Conservation (phyloP, 2,888 invertebrate species). For the Chelonus formosanus region DNA sequence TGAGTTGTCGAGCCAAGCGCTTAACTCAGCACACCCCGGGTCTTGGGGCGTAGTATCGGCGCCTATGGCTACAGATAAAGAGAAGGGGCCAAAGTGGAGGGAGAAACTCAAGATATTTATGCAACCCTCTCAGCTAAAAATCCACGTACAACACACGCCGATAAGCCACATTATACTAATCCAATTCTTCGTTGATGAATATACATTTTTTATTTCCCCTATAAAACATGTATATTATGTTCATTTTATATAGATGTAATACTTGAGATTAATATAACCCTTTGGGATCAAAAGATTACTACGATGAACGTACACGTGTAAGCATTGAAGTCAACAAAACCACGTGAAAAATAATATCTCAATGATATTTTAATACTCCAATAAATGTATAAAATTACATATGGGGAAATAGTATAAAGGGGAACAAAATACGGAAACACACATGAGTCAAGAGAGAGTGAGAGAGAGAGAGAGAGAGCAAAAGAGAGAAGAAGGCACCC, state of each 20-base stretch:
- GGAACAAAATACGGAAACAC: constrained; percentile 38
- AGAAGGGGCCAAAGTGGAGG: constrained; percentile 27
- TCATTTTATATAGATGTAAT: no score
- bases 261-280: constrained; percentile 7
- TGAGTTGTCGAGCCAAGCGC: constrained; percentile 33
- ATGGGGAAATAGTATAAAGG: constrained; percentile 8
- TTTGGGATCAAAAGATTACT: background rate
- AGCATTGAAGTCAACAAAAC: background rate
- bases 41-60: constrained; percentile 29
- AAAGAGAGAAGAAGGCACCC: constrained; percentile 36
- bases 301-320: background rate
- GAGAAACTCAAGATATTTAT: constrained; percentile 52
- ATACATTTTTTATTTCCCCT: no score
- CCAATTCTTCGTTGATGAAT: no score
- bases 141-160: constrained; percentile 40
- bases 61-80: constrained; percentile 32
- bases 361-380: no score
- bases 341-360: no score
- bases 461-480: constrained; percentile 4
- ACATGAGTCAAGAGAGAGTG: constrained; percentile 14
- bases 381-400: constrained; percentile 3
- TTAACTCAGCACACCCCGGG: constrained; percentile 31
- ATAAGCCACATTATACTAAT: background rate
- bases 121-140: constrained; percentile 59
- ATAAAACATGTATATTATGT: no score